phyloP scores from a whole-genome alignment of 2,113 vertebrate genomes.

The Nibea albiflora region DNA sequence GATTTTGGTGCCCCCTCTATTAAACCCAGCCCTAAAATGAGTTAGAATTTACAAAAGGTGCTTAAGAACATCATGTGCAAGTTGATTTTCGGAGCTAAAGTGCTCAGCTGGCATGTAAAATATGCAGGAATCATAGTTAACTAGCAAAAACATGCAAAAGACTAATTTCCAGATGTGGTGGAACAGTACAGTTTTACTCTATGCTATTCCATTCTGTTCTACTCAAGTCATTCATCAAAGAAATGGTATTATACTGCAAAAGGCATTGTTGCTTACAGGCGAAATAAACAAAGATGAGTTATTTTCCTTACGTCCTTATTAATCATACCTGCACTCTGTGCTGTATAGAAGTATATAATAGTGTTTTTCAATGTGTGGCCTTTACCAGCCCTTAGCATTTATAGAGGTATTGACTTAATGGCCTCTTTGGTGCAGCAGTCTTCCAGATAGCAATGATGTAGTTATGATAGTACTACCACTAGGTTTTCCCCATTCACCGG shows the following conservation, averaged over 20 bases:
- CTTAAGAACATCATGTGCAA: background rate
- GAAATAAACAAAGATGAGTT: conserved; percentile 58
- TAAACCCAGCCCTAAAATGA: background rate
- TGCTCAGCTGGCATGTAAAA: background rate
- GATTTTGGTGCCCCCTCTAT: background rate
- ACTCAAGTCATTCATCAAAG: conserved; percentile 52
- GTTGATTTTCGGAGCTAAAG: background rate
- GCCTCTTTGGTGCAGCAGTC: conserved; percentile 25
- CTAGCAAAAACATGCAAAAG: conserved; percentile 3
- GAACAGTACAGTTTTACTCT: background rate
- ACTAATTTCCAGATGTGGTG: background rate
- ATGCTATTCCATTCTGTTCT: conserved; percentile 19
- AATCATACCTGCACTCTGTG: conserved; percentile 45
- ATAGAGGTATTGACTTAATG: conserved; percentile 44
- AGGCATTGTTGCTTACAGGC: conserved; percentile 41
- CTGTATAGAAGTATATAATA: conserved; percentile 17
- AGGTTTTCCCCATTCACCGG: conserved; percentile 19
- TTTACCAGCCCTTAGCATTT: conserved; percentile 45
- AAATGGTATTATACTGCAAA: conserved; percentile 42
- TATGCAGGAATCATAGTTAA: background rate
- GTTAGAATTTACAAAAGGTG: background rate
- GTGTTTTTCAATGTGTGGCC: conserved; percentile 27
- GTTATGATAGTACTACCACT: conserved; percentile 36
- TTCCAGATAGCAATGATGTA: conserved; percentile 32
- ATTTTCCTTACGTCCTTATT: conserved; percentile 41